phyloP scores from a whole-genome alignment of 2,113 vertebrate genomes.

The Oncorhynchus mykiss region DNA sequence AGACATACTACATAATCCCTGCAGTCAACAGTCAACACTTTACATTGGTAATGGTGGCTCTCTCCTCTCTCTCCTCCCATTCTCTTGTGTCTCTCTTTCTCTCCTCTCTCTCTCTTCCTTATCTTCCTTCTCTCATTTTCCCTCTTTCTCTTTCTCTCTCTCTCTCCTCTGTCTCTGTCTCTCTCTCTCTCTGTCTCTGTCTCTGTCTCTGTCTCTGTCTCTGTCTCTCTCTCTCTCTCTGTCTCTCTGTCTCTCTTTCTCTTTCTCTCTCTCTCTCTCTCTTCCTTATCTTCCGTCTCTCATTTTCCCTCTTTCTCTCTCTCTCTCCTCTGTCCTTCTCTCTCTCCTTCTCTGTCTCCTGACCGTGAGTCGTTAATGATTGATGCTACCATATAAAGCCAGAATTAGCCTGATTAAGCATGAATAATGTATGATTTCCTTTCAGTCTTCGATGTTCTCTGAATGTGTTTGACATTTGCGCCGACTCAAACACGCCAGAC shows the following conservation, averaged over 20 bases:
- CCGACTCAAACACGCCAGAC: conserved; percentile 6
- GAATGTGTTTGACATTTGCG: not conserved
- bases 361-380: not conserved
- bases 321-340: too few relatives aligned
- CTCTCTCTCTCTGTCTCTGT: too few relatives aligned
- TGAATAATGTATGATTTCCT: not conserved
- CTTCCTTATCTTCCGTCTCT: too few relatives aligned
- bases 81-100: too few relatives aligned
- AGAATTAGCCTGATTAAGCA: not conserved
- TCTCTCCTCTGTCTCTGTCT: too few relatives aligned
- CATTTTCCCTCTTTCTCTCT: too few relatives aligned
- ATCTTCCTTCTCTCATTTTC: too few relatives aligned
- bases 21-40: not conserved
- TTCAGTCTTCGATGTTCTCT: not conserved
- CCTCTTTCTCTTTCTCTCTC: too few relatives aligned
- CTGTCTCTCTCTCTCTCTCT: not conserved
- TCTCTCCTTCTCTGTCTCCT: not conserved
- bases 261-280: too few relatives aligned
- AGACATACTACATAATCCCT: not conserved
- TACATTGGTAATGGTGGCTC: conserved; percentile 1
- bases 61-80: not conserved
- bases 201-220: too few relatives aligned
- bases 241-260: too few relatives aligned
- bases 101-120: too few relatives aligned
- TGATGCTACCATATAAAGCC: not conserved